A percentile compares a stretch with the other conserved stretches of the same genome.
These are phyloP conservation scores for Gallinago stenura DNA, from an alignment of 2,797 vertebrate genomes.

Conservation along the genomic window DNA sequence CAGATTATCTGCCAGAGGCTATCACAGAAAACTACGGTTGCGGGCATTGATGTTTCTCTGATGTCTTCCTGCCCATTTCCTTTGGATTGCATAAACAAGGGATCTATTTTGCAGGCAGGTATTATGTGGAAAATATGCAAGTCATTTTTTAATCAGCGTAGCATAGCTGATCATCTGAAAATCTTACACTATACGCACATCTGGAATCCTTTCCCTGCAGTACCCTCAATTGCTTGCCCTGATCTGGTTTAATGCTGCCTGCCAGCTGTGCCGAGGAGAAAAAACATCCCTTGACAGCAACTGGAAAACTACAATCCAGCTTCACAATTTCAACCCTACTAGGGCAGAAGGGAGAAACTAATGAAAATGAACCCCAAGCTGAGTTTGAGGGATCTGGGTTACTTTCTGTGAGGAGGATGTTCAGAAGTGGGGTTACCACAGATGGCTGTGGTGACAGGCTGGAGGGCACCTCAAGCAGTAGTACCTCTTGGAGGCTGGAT, in stretches of 20 bases:
- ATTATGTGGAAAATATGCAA: background rate
- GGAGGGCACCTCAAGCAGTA: background rate
- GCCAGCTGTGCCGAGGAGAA: background rate
- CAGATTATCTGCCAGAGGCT: background rate
- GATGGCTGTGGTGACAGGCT: background rate
- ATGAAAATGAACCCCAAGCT: background rate
- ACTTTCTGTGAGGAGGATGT: background rate
- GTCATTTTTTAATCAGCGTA: background rate
- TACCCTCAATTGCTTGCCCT: background rate
- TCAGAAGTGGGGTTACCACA: background rate
- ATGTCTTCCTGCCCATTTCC: background rate
- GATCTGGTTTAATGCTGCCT: background rate
- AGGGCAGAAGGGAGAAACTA: background rate
- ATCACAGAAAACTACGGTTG: background rate
- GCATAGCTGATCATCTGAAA: background rate
- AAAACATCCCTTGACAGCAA: background rate
- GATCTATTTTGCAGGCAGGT: background rate
- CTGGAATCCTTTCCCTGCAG: background rate
- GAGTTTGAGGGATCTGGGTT: background rate
- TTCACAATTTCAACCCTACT: background rate
- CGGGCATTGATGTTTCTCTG: background rate
- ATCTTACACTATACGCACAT: background rate
- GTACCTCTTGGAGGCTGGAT: background rate
- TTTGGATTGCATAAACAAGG: background rate
- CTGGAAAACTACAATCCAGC: background rate